Percentiles rank a stretch among this genome's conserved stretches.
Conservation (phyloP, 1,140 invertebrate genomes). For the Venturia canescens region DNA sequence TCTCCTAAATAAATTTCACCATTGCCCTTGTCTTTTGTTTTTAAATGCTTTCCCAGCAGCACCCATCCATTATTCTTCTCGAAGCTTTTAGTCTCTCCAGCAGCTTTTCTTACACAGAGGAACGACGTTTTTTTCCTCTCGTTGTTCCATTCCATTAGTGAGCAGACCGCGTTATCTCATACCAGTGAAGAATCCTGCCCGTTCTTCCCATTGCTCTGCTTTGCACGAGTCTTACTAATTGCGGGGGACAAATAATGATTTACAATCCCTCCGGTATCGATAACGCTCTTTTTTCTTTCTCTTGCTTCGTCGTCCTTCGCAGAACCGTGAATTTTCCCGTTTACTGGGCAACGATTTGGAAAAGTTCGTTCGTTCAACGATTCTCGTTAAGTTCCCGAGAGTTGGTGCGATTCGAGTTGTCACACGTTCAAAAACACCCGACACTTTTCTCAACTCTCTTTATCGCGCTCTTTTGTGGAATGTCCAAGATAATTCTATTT, state of each 20-base stretch:
- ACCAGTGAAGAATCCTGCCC: background rate
- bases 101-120: background rate
- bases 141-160: background rate
- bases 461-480: background rate
- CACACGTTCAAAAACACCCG: background rate
- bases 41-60: conserved; percentile 38
- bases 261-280: background rate
- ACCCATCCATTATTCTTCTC: background rate
- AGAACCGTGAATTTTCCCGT: too few relatives aligned
- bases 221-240: background rate
- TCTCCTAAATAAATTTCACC: conserved; percentile 10
- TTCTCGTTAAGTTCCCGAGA: background rate
- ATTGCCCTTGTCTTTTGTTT: background rate
- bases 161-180: background rate
- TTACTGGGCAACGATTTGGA: background rate
- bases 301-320: too few relatives aligned
- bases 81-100: background rate
- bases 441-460: background rate
- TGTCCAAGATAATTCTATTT: background rate
- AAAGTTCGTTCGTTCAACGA: background rate
- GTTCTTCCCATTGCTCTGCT: background rate
- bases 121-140: background rate
- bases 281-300: background rate
- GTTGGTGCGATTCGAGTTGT: background rate
- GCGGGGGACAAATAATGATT: background rate